These are phyloP conservation scores for silkworm (Bombyx mori) DNA, from an alignment of 1,140 invertebrate genomes.

Conservation along the genomic window ASM3026992v2 NC_085135.1:9018501-9019000, in stretches of 20 bases:
- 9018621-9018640: background rate
- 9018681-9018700: background rate
- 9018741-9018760: background rate
- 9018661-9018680: background rate
- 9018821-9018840: background rate
- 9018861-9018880: slow-evolving; percentile 1
- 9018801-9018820: background rate
- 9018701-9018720: background rate
- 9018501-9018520: background rate
- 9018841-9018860: background rate
- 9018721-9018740: background rate
- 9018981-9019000: too few relatives aligned
- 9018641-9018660: background rate
- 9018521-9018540: background rate
- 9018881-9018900: background rate
- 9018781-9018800: background rate
- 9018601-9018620: background rate
- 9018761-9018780: background rate
- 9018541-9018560: background rate
- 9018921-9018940: background rate
- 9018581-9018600: background rate
- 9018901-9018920: background rate
- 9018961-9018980: too few relatives aligned
- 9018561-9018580: background rate
- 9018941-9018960: background rate